Percentiles rank a stretch among this genome's conserved stretches.
These are phyloP conservation scores for Argynnis bischoffii DNA, from an alignment of 2,888 invertebrate species.

Conservation along the genomic window DNA sequence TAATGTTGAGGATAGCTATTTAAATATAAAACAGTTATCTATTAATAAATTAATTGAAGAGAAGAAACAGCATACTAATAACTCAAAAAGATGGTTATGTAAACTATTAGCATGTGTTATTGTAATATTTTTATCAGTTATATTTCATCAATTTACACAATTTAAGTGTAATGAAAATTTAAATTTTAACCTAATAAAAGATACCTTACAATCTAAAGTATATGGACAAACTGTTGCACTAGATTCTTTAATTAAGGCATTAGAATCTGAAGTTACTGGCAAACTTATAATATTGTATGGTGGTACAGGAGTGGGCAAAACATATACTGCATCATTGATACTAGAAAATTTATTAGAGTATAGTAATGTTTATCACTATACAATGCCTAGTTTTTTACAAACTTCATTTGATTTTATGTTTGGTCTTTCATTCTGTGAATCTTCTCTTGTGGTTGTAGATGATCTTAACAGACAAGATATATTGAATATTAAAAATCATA, in stretches of 20 bases:
- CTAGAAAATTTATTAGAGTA: slow-evolving; percentile 54
- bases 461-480: slow-evolving; percentile 57
- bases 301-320: slow-evolving; percentile 75
- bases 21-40: slow-evolving; percentile 16
- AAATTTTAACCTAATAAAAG: slow-evolving; percentile 47
- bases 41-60: slow-evolving; percentile 20
- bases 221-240: slow-evolving; percentile 64
- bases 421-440: slow-evolving; percentile 63
- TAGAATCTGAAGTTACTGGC: slow-evolving; percentile 49
- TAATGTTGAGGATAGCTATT: slow-evolving; percentile 35
- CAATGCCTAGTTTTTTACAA: slow-evolving; percentile 65
- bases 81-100: background rate
- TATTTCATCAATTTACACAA: slow-evolving; percentile 49
- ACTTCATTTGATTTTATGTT: slow-evolving; percentile 59
- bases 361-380: slow-evolving; percentile 71
- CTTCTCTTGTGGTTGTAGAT: slow-evolving; percentile 64
- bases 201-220: slow-evolving; percentile 51
- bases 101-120: slow-evolving; percentile 35
- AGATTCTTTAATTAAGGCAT: slow-evolving; percentile 51
- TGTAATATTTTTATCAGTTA: slow-evolving; percentile 48
- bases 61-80: background rate
- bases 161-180: slow-evolving; percentile 58
- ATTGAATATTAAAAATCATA: slow-evolving; percentile 46
- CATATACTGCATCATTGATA: slow-evolving; percentile 61
- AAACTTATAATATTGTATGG: slow-evolving; percentile 70